Base-by-base conservation (phyloP, 1,140 invertebrate species). In the Dermatophagoides farinae region DNA sequence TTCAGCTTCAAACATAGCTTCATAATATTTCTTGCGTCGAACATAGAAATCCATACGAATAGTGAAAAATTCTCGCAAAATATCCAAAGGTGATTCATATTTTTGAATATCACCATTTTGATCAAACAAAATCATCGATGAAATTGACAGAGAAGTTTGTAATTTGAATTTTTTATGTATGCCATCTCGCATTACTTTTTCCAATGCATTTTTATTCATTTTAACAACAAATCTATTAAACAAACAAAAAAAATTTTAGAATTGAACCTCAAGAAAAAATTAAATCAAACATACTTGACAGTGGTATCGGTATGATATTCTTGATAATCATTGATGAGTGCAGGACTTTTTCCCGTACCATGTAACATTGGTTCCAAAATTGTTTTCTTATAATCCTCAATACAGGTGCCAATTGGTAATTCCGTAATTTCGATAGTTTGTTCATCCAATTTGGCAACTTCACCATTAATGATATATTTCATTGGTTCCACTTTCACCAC, bases 91-190 rank as follows among this genome's bases (percentile, higher is more conserved):
- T 53, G 75, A 79, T 5, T 90, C 82, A 70, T 78, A 90, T 68
- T 78, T 81, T 66, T 78, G 82, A n/a, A 97, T 74, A 68, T 86
- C 90, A 55, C 83, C 85, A 68, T 84, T 83, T 62, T 84, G 77
- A 71, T 99, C 95, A 73, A 98, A 99, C 1, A 83, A 68, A 22
- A 82, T 92, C 95, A 98, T 97, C 18, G 82, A 86, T 41, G 81
- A 82, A 41, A 81, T 82, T 6, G 81, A 77, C 12, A 86, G 77
- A 0, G 82, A 80, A 1, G 81, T 77, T 71, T 91, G 88, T 11
- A 98, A 73, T 72, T 97, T 97, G 71, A 99, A 97, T 23, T 83
- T 79, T 71, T 92, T 95, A 72, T 97, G 88, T 5, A 98, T 79
- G 12, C 93, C 93, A 66, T 91, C 82, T 41, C 77, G 75, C 69